phyloP scores from a whole-genome alignment of 1,140 invertebrate genomes.

The Sycobia sp. region DNA sequence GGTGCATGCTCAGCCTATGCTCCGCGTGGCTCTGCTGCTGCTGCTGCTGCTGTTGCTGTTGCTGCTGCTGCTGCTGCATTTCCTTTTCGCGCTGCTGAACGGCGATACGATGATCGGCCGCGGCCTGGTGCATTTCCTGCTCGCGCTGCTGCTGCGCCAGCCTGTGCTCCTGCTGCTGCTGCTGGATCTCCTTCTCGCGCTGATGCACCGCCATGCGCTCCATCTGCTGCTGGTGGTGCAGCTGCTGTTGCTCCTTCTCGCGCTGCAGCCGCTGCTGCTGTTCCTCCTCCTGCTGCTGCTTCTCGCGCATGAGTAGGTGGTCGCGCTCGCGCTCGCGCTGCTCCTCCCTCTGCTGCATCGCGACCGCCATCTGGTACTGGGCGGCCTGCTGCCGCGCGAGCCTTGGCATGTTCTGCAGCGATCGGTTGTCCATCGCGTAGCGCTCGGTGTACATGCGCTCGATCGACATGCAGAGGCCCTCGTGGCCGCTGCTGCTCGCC shows the following conservation, averaged over 20 bases:
- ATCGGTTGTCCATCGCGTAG: conserved; percentile 23
- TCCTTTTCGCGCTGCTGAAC: conserved; percentile 53
- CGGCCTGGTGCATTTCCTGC: conserved; percentile 55
- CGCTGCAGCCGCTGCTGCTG: conserved; percentile 54
- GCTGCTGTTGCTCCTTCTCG: conserved; percentile 60
- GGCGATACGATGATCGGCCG: conserved; percentile 49
- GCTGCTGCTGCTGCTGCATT: conserved; percentile 44
- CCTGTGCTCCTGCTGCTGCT: conserved; percentile 51
- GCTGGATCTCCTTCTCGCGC: conserved; percentile 60
- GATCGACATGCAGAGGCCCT: conserved; percentile 65
- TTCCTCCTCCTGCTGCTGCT: conserved; percentile 50
- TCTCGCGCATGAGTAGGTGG: conserved; percentile 49
- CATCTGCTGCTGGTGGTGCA: conserved; percentile 52
- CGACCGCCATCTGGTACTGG: conserved; percentile 38
- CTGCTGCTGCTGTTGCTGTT: conserved; percentile 48
- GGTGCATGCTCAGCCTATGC: conserved; percentile 40
- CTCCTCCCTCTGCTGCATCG: conserved; percentile 48
- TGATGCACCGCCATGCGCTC: conserved; percentile 52
- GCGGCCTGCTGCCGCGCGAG: conserved; percentile 14
- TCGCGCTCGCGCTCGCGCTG: conserved; percentile 53
- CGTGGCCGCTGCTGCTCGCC: conserved; percentile 56
- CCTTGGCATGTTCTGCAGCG: conserved; percentile 25
- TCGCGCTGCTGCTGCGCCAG: conserved; percentile 52
- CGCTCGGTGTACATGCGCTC: conserved; percentile 36
- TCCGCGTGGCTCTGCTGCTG: conserved; percentile 49